Percentiles rank a stretch among this genome's conserved stretches.
Conservation (phyloP, 2,888 invertebrate genomes). For the Cordylochernes scorpioides region DNA sequence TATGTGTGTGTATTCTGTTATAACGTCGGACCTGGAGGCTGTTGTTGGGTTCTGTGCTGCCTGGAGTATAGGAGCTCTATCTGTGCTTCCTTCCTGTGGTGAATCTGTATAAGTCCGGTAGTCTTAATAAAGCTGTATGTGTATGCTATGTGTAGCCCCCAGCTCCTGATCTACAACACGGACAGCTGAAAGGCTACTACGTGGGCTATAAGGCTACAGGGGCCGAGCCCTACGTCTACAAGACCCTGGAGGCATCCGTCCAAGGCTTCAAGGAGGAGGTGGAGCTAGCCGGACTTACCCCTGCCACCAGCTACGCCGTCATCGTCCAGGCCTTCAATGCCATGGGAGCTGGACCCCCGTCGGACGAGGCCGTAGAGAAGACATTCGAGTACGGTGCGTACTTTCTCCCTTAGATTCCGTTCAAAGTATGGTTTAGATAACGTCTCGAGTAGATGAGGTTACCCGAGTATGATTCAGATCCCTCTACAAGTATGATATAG, state of each 20-base stretch:
- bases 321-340: constrained; percentile 23
- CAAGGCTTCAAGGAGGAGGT: constrained; percentile 11
- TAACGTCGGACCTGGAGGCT: too few relatives aligned
- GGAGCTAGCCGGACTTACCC: constrained; percentile 11
- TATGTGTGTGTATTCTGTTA: too few relatives aligned
- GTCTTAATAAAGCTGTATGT: too few relatives aligned
- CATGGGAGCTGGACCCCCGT: constrained; percentile 22
- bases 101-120: too few relatives aligned
- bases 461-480: too few relatives aligned
- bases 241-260: constrained; percentile 16
- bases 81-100: too few relatives aligned
- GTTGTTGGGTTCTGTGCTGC: too few relatives aligned
- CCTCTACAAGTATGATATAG: too few relatives aligned
- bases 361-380: constrained; percentile 19
- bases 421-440: too few relatives aligned
- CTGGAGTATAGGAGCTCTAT: too few relatives aligned
- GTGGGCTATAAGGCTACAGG: constrained; percentile 21
- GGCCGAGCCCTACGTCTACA: constrained; percentile 19
- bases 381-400: constrained; percentile 24
- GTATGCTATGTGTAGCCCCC: constrained; percentile 18
- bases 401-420: too few relatives aligned
- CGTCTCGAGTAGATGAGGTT: too few relatives aligned
- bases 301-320: constrained; percentile 20
- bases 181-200: constrained; percentile 22
- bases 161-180: constrained; percentile 18